Evolutionary conservation across 2,113 vertebrate genomes (phyloP), one percentile per base, ranked within the genome.

Genomic region (Phainopepla nitens): DNA sequence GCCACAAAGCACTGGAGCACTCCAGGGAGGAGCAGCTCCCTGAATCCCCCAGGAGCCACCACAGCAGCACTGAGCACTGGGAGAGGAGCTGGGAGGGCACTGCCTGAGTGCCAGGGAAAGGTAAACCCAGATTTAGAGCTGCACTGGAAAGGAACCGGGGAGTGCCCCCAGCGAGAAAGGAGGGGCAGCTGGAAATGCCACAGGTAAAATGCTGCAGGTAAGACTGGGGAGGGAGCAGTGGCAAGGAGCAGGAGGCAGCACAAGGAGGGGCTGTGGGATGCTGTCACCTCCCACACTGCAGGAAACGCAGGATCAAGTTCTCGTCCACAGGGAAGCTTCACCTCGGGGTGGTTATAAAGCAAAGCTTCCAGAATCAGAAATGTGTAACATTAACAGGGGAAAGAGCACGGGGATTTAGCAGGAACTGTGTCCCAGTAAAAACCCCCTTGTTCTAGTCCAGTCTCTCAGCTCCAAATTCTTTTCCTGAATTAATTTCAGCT

Each of bases 251-350:
- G 57, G 41, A 57, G 45, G 6, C 64, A 29, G 14, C 20, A 42
- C 27, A 6, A 39, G 11, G 15, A 35, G 31, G 77, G 64, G 54
- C 45, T 61, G n/a, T 2, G 58, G 44, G 73, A 8, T 17, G 23
- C 45, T 20, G 27, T 15, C 72, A 9, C 75, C 50, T 49, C 45
- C 50, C 60, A 36, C 8, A 0, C 25, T 14, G 24, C 53, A 53
- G 60, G 49, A 65, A 62, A 71, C 58, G 31, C 41, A 75, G 72
- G 42, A 35, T 8, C 73, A 36, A 21, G 47, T 27, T 16, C 33
- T 29, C 9, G 4, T 7, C 60, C 35, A 0, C 0, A 25, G 39
- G 51, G 50, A 68, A 62, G 9, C 3, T 17, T 42, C 23, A 24
- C 23, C 28, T 20, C 29, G 4, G 35, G 36, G 3, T n/a, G 39